Evolutionary conservation across 2,888 invertebrate genomes (phyloP).

Genomic region (Nymphalis urticae): DNA sequence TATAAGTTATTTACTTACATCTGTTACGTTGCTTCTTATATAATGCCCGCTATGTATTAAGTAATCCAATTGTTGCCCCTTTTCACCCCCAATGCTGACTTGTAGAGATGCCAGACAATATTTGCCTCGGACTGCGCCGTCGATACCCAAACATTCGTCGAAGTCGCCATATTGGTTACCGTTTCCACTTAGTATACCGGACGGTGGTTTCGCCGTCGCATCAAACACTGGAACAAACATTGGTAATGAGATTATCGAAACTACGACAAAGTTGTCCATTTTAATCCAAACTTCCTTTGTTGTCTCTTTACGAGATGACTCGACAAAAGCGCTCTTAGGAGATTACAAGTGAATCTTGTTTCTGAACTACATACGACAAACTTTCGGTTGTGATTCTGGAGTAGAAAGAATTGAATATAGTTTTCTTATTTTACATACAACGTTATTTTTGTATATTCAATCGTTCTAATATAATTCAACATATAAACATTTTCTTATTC

Average conservation of each 20-base stretch:
- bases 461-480: no score
- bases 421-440: no score
- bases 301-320: slow-evolving; percentile 33
- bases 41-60: slow-evolving; percentile 79
- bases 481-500: no score
- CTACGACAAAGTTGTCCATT: slow-evolving; percentile 34
- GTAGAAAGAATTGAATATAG: neutral
- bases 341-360: slow-evolving; percentile 42
- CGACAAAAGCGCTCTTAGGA: slow-evolving; percentile 41
- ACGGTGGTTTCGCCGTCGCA: slow-evolving; percentile 86
- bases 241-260: slow-evolving; percentile 20
- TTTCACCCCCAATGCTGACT: slow-evolving; percentile 58
- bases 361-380: slow-evolving; percentile 33
- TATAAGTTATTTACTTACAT: slow-evolving; percentile 65
- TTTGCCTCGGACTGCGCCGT: slow-evolving; percentile 81
- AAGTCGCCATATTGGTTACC: slow-evolving; percentile 87
- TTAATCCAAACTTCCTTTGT: slow-evolving; percentile 36
- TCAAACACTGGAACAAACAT: slow-evolving; percentile 83
- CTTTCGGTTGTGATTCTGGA: slow-evolving; percentile 30
- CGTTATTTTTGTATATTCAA: neutral
- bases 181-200: slow-evolving; percentile 86
- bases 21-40: slow-evolving; percentile 76
- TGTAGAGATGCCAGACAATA: slow-evolving; percentile 85
- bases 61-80: slow-evolving; percentile 61
- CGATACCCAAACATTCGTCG: slow-evolving; percentile 83